Base-by-base conservation (phyloP, 2,113 vertebrate species). In the Vidua macroura region DNA sequence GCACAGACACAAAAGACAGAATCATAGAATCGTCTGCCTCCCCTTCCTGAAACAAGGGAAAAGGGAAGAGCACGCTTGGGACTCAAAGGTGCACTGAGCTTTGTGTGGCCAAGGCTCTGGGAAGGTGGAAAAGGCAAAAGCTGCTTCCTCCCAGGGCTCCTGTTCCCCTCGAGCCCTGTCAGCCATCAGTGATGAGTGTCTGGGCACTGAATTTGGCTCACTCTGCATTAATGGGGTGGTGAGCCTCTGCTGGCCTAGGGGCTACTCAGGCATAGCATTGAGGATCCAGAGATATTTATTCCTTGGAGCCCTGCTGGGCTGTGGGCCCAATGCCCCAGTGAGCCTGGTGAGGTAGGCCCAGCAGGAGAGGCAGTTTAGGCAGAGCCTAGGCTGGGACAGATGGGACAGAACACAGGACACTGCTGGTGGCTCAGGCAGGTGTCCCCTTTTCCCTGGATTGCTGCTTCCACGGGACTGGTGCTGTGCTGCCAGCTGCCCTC, bases 371-470 rank as follows among this genome's bases (percentile, higher is more conserved):
- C 49, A 63, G 41, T 22, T 66, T 18, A 13, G 41, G 41, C 33
- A 18, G 3, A 41, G 52, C 74, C 39, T 6, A 17, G 33, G 43
- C 75, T 17, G 13, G 60, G 22, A 64, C 24, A 44, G 48, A 30
- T 15, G 11, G 62, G 20, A 60, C 15, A 49, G 39, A 35, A 16
- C n/a, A 16, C 0, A 1, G 53, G 44, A n/a, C 35, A 1, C 1
- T 2, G 58, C 73, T 35, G 24, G 20, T 0, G 0, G 2, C n/a
- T 49, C 1, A 4, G 4, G 5, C 67, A 67, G 8, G 24, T 53
- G 31, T 44, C 39, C 37, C 64, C 39, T 28, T 46, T 21, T 25
- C 13, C 64, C 0, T 0, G 30, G 37, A 23, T 4, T 17, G 76
- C 55, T 49, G 66, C 31, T 59, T 31, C 39, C 44, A 35, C 2